Evolutionary conservation across 2,888 invertebrate genomes (phyloP).

Genomic region (Machimus rusticus): DNA sequence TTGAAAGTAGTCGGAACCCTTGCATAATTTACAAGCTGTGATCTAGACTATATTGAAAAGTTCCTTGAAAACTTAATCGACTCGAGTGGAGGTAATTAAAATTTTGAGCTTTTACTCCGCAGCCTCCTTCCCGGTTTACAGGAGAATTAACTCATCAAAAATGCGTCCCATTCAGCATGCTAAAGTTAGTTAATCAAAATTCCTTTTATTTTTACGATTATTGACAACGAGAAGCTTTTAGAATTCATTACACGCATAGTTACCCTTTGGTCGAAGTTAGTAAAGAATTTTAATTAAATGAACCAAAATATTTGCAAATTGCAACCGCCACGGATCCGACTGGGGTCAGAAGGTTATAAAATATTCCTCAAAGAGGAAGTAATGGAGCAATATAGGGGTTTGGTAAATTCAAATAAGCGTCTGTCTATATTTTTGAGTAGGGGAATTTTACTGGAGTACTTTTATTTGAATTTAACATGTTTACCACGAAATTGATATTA

Average conservation of each 20-base stretch:
- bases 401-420: background rate
- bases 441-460: background rate
- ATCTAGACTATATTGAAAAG: background rate
- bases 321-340: background rate
- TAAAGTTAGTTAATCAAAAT: constrained; percentile 32
- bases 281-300: constrained; percentile 34
- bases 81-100: background rate
- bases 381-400: background rate
- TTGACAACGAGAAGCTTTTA: constrained; percentile 23
- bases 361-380: background rate
- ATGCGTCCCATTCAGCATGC: background rate
- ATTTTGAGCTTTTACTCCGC: background rate
- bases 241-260: constrained; percentile 36
- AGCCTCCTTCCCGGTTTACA: background rate
- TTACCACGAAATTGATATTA: background rate
- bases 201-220: constrained; percentile 29
- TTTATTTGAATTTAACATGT: background rate
- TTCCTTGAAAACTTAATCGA: background rate
- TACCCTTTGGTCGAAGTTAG: constrained; percentile 16
- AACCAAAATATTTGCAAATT: constrained; percentile 8
- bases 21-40: background rate
- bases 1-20: background rate
- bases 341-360: background rate
- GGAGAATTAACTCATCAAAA: constrained; percentile 19
- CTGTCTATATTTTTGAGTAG: background rate